Evolutionary conservation across 2,113 vertebrate genomes (phyloP).

Genomic region (Carlito syrichta): DNA sequence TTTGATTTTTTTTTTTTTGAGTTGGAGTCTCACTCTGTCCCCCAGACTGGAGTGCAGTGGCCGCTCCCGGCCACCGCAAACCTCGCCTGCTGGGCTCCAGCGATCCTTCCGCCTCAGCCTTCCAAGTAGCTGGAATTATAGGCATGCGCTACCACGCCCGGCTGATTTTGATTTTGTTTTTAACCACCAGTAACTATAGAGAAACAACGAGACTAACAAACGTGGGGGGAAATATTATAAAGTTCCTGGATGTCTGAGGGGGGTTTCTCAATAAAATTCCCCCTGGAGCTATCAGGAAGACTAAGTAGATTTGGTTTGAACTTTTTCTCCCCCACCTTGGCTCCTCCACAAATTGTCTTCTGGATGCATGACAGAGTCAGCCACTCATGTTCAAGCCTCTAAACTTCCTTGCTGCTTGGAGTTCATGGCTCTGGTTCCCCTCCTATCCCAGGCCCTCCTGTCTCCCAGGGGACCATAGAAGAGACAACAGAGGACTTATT

Average conservation of each 20-base stretch:
- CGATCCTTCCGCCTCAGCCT: no score
- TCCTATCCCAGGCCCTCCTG: not conserved
- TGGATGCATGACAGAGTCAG: not conserved
- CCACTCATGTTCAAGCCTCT: no score
- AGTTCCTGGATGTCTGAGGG: not conserved
- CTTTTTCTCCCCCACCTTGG: not conserved
- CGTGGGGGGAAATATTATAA: not conserved
- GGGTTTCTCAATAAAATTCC: not conserved
- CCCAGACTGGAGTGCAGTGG: no score
- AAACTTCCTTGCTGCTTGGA: not conserved
- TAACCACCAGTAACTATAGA: not conserved
- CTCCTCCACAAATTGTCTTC: not conserved
- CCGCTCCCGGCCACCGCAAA: no score
- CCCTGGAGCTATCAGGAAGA: not conserved
- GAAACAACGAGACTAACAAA: not conserved
- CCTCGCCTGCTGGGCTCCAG: no score
- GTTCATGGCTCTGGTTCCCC: not conserved
- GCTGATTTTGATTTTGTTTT: not conserved
- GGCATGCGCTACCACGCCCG: no score
- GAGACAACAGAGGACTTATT: not conserved
- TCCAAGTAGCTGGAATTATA: no score
- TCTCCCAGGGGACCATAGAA: not conserved
- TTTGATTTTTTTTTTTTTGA: not conserved
- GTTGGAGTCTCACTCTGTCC: no score
- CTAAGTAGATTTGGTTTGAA: not conserved